Evolutionary conservation across 2,113 vertebrate genomes (phyloP).

Genomic region (Protobothrops flavoviridis): DNA sequence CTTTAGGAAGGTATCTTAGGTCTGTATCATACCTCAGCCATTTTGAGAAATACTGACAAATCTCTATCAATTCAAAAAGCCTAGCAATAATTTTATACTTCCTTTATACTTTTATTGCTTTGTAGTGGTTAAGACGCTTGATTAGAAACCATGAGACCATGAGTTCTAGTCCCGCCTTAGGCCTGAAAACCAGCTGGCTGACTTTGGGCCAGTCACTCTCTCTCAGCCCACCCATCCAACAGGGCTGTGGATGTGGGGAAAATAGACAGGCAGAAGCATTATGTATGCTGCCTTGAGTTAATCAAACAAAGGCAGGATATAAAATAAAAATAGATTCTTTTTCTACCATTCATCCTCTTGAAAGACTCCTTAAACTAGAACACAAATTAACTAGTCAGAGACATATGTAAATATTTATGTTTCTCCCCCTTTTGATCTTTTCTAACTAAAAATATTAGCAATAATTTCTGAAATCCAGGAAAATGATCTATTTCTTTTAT

Average conservation of each 20-base stretch:
- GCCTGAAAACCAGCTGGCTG: neutral
- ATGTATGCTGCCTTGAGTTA: neutral
- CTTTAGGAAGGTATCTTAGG: neutral
- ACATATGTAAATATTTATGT: neutral
- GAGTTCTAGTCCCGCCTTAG: neutral
- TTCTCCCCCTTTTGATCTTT: conserved; percentile 49
- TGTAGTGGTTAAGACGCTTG: neutral
- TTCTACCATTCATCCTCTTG: neutral
- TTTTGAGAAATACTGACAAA: neutral
- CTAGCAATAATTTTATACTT: neutral
- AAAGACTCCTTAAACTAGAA: neutral
- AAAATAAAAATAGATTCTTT: neutral
- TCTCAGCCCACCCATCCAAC: neutral
- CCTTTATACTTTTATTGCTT: neutral
- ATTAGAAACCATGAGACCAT: neutral
- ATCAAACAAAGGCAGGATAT: neutral
- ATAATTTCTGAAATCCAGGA: conserved; percentile 49
- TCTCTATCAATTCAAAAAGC: neutral
- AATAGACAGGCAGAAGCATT: neutral
- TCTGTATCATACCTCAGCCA: neutral
- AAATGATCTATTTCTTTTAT: conserved; percentile 45
- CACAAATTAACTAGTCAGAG: conserved; percentile 8
- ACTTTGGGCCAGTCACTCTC: neutral
- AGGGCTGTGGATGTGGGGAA: neutral
- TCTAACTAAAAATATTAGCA: conserved; percentile 48